phyloP scores from a whole-genome alignment of 2,888 invertebrate species.

The Drosophila heteroneura region DNA sequence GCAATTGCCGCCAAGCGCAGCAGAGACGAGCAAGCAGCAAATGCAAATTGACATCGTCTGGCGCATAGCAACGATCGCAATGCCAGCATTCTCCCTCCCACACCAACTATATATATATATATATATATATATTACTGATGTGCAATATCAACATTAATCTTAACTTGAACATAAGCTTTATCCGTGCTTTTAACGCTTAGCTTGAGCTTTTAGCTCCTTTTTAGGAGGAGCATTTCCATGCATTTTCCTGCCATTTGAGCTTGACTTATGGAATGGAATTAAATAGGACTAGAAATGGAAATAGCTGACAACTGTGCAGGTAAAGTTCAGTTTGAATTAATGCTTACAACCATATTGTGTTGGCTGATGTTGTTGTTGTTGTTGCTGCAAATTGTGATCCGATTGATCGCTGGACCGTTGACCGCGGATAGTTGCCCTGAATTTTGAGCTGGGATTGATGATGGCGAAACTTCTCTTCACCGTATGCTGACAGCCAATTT shows the following conservation, averaged over 20 bases:
- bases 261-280: neutral
- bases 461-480: slow-evolving; percentile 43
- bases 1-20: slow-evolving; percentile 19
- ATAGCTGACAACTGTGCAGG: neutral
- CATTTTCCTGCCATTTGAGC: neutral
- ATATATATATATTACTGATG: neutral
- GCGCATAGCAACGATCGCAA: neutral
- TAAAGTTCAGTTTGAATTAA: neutral
- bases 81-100: neutral
- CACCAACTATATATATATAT: neutral
- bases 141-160: neutral
- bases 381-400: slow-evolving; percentile 10
- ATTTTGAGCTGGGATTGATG: slow-evolving; percentile 29
- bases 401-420: slow-evolving; percentile 12
- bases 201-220: neutral
- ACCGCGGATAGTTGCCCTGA: slow-evolving; percentile 19
- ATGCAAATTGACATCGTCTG: slow-evolving; percentile 13
- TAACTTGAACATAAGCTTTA: neutral
- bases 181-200: neutral
- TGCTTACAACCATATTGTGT: slow-evolving; percentile 25
- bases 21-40: neutral
- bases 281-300: neutral
- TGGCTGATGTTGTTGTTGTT: slow-evolving; percentile 4
- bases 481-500: slow-evolving; percentile 70
- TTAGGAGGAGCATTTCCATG: neutral